A percentile compares a stretch with the other conserved stretches of the same genome.
phyloP scores from a whole-genome alignment of 1,140 invertebrate species.

The Bombyx mandarina region DNA sequence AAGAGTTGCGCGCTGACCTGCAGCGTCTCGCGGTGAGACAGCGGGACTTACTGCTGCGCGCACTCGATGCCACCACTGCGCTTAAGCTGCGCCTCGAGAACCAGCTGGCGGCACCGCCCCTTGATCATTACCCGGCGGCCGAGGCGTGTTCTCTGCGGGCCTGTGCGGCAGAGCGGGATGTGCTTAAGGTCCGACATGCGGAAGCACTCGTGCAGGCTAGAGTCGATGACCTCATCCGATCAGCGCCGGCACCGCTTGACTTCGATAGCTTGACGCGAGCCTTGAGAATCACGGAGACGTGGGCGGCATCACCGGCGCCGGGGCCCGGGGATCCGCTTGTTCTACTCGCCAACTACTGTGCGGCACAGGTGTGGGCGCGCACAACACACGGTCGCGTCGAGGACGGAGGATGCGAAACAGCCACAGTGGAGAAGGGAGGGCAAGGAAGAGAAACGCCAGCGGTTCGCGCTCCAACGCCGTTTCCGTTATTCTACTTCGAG shows the following conservation, averaged over 20 bases:
- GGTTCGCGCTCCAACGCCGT: slow-evolving; percentile 13
- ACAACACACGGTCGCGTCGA: no score
- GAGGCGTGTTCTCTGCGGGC: slow-evolving; percentile 72
- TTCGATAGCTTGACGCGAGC: slow-evolving; percentile 77
- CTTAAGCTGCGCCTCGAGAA: slow-evolving; percentile 81
- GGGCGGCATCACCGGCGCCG: slow-evolving; percentile 68
- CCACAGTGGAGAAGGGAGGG: slow-evolving; percentile 6
- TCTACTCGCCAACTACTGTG: slow-evolving; percentile 82
- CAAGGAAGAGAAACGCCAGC: slow-evolving; percentile 10
- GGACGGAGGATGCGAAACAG: slow-evolving; percentile 59
- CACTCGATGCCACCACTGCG: slow-evolving; percentile 80
- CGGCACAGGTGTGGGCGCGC: slow-evolving; percentile 78
- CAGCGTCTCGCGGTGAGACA: slow-evolving; percentile 77
- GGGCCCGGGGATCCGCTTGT: slow-evolving; percentile 74
- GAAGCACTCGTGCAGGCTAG: slow-evolving; percentile 81
- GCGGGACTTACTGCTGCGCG: slow-evolving; percentile 79
- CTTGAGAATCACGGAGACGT: slow-evolving; percentile 73
- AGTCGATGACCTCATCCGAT: slow-evolving; percentile 78
- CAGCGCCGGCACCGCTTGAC: slow-evolving; percentile 76
- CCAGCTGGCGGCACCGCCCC: slow-evolving; percentile 62
- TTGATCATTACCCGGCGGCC: slow-evolving; percentile 60
- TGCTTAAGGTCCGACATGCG: slow-evolving; percentile 77
- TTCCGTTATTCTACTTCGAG: slow-evolving; percentile 83
- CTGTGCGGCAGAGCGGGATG: slow-evolving; percentile 74
- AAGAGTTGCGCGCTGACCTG: slow-evolving; percentile 74